Evolutionary conservation across 2,113 vertebrate species (phyloP).

Genomic region (Dissostichus mawsoni): DNA sequence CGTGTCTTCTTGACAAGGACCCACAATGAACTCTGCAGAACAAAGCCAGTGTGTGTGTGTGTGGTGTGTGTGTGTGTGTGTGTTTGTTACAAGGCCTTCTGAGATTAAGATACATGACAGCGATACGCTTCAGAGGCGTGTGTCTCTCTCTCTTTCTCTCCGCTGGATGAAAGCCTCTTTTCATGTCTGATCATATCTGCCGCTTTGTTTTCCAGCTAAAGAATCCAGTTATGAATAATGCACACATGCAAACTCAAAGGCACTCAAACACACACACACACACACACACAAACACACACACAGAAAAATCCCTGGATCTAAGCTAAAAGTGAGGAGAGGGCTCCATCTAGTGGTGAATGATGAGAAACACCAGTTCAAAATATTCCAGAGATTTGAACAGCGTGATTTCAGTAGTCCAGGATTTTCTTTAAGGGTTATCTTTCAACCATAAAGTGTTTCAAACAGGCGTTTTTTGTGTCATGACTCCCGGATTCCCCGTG

Average conservation of each 20-base stretch:
- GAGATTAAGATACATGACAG: constrained; percentile 61
- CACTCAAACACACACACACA: constrained; percentile 24
- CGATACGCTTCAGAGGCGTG: constrained; percentile 41
- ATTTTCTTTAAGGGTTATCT: too few relatives aligned
- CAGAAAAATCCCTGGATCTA: neutral
- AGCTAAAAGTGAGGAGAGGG: neutral
- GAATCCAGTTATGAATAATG: constrained; percentile 56
- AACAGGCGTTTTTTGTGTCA: too few relatives aligned
- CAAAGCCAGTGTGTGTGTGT: constrained; percentile 20
- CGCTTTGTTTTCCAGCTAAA: constrained; percentile 50
- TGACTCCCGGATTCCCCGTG: too few relatives aligned
- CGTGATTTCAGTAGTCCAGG: too few relatives aligned
- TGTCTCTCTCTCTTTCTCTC: neutral
- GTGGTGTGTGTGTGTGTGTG: constrained; percentile 20
- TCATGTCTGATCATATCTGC: constrained; percentile 66
- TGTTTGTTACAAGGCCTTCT: constrained; percentile 29
- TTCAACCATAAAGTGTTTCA: too few relatives aligned
- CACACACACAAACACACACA: constrained; percentile 12
- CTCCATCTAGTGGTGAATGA: constrained; percentile 58
- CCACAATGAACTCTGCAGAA: constrained; percentile 52
- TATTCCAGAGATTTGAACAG: too few relatives aligned
- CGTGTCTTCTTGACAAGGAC: constrained; percentile 50
- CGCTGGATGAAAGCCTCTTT: constrained; percentile 60
- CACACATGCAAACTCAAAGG: constrained; percentile 23
- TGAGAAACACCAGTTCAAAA: neutral